These are phyloP conservation scores for Dolichoris vasculosae DNA, from an alignment of 1,140 invertebrate genomes.

Conservation along the genomic window DNA sequence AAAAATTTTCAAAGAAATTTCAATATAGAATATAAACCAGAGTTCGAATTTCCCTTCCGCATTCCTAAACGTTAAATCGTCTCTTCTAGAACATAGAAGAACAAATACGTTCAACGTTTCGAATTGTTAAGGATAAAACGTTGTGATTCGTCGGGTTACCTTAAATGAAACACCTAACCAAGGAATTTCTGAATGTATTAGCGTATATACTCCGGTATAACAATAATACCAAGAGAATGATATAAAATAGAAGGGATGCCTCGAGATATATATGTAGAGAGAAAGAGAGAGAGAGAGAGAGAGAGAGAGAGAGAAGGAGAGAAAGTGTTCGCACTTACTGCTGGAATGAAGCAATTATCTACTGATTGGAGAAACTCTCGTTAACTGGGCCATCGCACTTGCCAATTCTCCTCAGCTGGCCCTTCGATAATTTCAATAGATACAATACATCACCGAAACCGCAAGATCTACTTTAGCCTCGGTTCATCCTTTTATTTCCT, in stretches of 20 bases:
- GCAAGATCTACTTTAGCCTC: slow-evolving; percentile 58
- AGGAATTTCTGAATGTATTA: background rate
- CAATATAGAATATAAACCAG: background rate
- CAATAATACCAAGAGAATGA: slow-evolving; percentile 50
- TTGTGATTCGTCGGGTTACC: background rate
- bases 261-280: too few relatives aligned
- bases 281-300: background rate
- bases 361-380: slow-evolving; percentile 60
- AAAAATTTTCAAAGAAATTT: background rate
- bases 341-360: slow-evolving; percentile 63
- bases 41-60: background rate
- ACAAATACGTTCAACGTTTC: background rate
- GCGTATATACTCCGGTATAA: background rate
- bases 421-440: slow-evolving; percentile 61
- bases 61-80: background rate
- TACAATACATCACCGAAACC: slow-evolving; percentile 57
- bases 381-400: slow-evolving; percentile 49
- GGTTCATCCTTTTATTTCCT: slow-evolving; percentile 32
- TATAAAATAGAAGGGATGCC: background rate
- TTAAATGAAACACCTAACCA: background rate
- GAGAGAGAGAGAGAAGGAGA: too few relatives aligned
- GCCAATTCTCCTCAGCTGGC: slow-evolving; percentile 33
- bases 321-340: slow-evolving; percentile 36
- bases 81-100: background rate
- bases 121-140: background rate